Evolutionary conservation across 1,140 invertebrate genomes (phyloP), one percentile per base, ranked within the genome.

Genomic region (Eumaeus atala): DNA sequence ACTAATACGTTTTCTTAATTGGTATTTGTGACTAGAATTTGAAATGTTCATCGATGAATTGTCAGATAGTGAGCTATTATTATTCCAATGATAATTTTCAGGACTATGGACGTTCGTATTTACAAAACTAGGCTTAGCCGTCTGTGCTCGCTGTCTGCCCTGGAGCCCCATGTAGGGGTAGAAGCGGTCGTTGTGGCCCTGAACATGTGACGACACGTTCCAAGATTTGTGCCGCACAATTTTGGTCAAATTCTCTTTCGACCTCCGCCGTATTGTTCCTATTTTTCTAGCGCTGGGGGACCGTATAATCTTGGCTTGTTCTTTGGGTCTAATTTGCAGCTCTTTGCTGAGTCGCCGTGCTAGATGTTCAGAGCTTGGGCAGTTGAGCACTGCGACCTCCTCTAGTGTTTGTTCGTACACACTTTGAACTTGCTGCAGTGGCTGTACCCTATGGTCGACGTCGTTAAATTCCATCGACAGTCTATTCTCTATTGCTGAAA

Each of bases 231-330:
- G 84, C 16, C 84, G 67, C 8, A 84, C 80, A 14, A 87, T 82
- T 79, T 84, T 87, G 0, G 74, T 82, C 34, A 82, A 69, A 49
- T 87, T 87, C 57, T 87, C 84, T 67, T 83, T 87, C 0, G 93
- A 94, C 48, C 93, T 79, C 37, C 93, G 87, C 70, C 93, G 83
- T 47, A 95, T 90, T 17, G 86, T 91, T 17, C 93, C 93, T 58
- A 95, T 95, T 89, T 93, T 94, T 35, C 93, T 88, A 17, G 93
- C 93, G 74, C 93, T 94, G 1, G 93, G 94, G 2, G 93, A 95
- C 65, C 93, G 84, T 62, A 94, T 93, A 12, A 94, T 90, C 75
- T 92, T 92, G 33, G 91, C 88, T 70, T 94, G 92, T 37, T 87
- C 78, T 37, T 90, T 92, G 28, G 84, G 86, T 48, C 93, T 86